Base-by-base conservation (phyloP, 2,113 vertebrate species). In the Isurus oxyrinchus region DNA sequence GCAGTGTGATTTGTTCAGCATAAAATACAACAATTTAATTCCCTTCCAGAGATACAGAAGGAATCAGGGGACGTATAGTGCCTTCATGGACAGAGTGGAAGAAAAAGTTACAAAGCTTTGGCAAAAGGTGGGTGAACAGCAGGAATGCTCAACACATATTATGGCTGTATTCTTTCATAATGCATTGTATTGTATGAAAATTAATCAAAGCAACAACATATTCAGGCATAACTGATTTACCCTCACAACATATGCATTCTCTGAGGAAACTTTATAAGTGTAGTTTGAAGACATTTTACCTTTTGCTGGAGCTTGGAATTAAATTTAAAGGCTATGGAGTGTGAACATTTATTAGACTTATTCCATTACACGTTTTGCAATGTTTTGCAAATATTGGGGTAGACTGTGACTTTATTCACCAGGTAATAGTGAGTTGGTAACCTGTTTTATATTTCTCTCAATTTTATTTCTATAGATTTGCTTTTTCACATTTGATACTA, bases 51-150 rank as follows among this genome's bases (percentile, higher is more conserved):
- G 97, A 97, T 97, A 98, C 97, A 96, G 96, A 57, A 0, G 40
- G 49, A 66, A 49, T 55, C 44, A 55, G 96, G 97, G 96, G 96
- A 97, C 96, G 0, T 96, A 98, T 97, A 97, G 96, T 11, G 97
- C 84, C 0, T 97, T 98, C 96, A 96, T 98, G 96, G 97, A 98
- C n/a, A 44, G 76, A 0, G 97, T 97, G 96, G 97, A 98, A 79
- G 97, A 98, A 97, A 98, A 98, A 88, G 97, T 98, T 27, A 96
- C 95, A 25, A 90, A 31, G 87, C 96, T 97, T 4, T 97, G 97
- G 97, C 96, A 97, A 86, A 96, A 96, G 96, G 84, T 97, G 96
- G 93, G 66, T 96, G 79, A 44, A 84, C 8, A 21, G n/a, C n/a
- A 40, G n/a, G 53, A 90, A 55, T 90, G 91, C 53, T 44, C 53